These are phyloP conservation scores for Apamea epomidion DNA, from an alignment of 2,888 invertebrate species.

Conservation along the genomic window DNA sequence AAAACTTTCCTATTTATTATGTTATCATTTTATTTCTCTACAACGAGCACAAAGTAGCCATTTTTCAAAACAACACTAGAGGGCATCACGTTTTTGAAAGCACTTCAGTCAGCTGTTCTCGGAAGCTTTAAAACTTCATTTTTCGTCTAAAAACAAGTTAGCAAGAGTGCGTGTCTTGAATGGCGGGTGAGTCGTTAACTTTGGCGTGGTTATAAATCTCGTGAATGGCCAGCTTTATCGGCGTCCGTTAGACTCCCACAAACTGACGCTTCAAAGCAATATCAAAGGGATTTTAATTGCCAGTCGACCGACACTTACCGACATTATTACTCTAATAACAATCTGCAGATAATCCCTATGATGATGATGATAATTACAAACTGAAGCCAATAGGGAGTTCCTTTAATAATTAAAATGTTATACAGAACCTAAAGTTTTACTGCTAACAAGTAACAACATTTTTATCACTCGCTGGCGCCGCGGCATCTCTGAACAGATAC, in stretches of 20 bases:
- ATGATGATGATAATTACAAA: slow-evolving; percentile 71
- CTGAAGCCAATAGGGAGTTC: slow-evolving; percentile 61
- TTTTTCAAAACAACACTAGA: slow-evolving; percentile 68
- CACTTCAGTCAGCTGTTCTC: slow-evolving; percentile 80
- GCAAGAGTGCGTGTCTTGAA: slow-evolving; percentile 84
- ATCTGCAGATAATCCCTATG: slow-evolving; percentile 69
- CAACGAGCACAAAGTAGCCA: slow-evolving; percentile 27
- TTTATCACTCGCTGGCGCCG: slow-evolving; percentile 31
- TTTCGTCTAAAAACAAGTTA: slow-evolving; percentile 82
- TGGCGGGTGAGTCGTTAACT: slow-evolving; percentile 84
- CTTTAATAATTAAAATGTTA: slow-evolving; percentile 43
- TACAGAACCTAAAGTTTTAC: slow-evolving; percentile 29
- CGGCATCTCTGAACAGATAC: not conserved
- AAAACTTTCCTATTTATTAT: slow-evolving; percentile 30
- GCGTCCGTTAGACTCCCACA: slow-evolving; percentile 78
- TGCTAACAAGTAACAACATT: slow-evolving; percentile 27
- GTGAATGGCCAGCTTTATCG: slow-evolving; percentile 83
- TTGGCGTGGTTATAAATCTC: slow-evolving; percentile 86
- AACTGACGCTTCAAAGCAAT: slow-evolving; percentile 80
- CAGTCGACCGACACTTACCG: slow-evolving; percentile 76
- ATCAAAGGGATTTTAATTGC: slow-evolving; percentile 86
- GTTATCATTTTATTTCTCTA: slow-evolving; percentile 16
- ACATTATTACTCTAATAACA: slow-evolving; percentile 74
- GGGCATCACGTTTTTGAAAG: slow-evolving; percentile 73
- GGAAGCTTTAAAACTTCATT: slow-evolving; percentile 80